phyloP scores from a whole-genome alignment of 2,888 invertebrate species.

The Acleris laterana region DNA sequence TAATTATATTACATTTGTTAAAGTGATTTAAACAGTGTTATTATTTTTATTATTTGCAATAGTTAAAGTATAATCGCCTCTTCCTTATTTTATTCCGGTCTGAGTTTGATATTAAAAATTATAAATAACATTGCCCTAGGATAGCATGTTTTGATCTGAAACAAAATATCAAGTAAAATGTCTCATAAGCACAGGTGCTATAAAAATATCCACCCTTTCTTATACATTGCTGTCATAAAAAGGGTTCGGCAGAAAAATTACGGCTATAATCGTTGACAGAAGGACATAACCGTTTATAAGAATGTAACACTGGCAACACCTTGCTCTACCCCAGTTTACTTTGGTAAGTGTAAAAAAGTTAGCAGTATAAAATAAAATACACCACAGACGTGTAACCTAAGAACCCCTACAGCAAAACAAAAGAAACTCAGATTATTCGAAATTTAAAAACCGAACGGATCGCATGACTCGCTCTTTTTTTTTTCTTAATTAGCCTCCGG shows the following conservation, averaged over 20 bases:
- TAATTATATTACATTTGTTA: too few relatives aligned
- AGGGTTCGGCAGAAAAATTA: constrained; percentile 52
- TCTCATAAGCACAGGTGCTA: constrained; percentile 50
- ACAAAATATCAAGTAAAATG: constrained; percentile 2
- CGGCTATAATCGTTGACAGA: constrained; percentile 47
- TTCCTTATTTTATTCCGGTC: too few relatives aligned
- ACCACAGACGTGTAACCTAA: not conserved
- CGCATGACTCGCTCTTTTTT: constrained; percentile 56
- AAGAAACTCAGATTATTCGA: constrained; percentile 7
- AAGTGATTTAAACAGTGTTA: too few relatives aligned
- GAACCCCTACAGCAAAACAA: not conserved
- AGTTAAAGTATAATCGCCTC: too few relatives aligned
- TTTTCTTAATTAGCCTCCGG: constrained; percentile 67
- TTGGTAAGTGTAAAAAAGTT: not conserved
- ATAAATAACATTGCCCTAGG: too few relatives aligned
- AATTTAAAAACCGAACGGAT: constrained; percentile 45
- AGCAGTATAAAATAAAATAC: not conserved
- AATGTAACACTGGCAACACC: constrained; percentile 41
- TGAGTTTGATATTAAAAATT: too few relatives aligned
- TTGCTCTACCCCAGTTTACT: constrained; percentile 8
- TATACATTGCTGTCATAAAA: constrained; percentile 49
- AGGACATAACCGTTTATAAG: constrained; percentile 46
- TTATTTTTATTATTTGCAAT: too few relatives aligned
- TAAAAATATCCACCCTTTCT: constrained; percentile 45
- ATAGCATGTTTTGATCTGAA: too few relatives aligned